Conservation (phyloP, 2,797 vertebrate species). For the Novumbra hubbsi region DNA sequence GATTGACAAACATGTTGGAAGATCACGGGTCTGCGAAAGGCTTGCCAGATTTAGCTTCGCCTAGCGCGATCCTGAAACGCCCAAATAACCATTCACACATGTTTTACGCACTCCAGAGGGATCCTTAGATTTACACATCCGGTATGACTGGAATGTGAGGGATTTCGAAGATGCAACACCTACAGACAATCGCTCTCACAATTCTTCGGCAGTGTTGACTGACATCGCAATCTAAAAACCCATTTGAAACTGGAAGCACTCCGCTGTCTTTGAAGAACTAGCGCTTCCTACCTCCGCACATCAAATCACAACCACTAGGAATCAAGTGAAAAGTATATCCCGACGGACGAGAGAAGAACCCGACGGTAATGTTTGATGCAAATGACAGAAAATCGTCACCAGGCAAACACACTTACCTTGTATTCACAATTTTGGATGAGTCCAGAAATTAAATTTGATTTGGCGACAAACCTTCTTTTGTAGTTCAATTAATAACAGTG, state of each 20-base stretch:
- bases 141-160: neutral
- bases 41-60: too few relatives aligned
- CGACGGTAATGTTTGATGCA: neutral
- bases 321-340: neutral
- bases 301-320: neutral
- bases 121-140: too few relatives aligned
- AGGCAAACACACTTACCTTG: neutral
- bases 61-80: too few relatives aligned
- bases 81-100: too few relatives aligned
- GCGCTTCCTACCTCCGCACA: too few relatives aligned
- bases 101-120: too few relatives aligned
- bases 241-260: neutral
- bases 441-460: slow-evolving; percentile 3
- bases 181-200: neutral
- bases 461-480: slow-evolving; percentile 25
- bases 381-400: neutral
- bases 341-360: neutral
- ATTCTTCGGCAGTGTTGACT: neutral
- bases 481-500: slow-evolving; percentile 24
- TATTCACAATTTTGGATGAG: slow-evolving; percentile 16
- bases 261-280: neutral
- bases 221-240: neutral
- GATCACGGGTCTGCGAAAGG: too few relatives aligned
- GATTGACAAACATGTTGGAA: too few relatives aligned
- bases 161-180: neutral